These are phyloP conservation scores for Riparia riparia DNA, from an alignment of 2,113 vertebrate species.

Conservation along the genomic window DNA sequence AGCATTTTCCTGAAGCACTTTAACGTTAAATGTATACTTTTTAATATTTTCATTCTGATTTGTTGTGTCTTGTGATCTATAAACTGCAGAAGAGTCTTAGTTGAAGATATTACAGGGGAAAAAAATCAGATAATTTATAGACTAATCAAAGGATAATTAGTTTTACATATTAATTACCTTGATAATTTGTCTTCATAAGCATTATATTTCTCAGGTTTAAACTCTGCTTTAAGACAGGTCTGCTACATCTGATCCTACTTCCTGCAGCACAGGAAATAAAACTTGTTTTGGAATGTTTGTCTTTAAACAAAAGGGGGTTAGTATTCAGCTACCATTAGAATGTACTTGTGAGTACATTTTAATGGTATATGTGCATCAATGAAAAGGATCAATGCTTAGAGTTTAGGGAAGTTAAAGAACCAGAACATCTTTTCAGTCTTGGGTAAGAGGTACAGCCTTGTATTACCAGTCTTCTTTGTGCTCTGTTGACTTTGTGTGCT, in stretches of 20 bases:
- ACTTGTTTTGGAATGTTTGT: background rate
- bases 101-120: background rate
- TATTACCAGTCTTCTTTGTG: background rate
- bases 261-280: background rate
- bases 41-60: background rate
- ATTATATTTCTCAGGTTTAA: background rate
- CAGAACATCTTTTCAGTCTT: background rate
- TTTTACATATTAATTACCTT: background rate
- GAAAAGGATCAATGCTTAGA: background rate
- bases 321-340: background rate
- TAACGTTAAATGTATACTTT: background rate
- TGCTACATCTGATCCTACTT: background rate
- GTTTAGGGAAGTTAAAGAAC: background rate
- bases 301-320: background rate
- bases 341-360: background rate
- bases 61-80: background rate
- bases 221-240: background rate
- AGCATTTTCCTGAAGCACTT: background rate
- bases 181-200: background rate
- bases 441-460: background rate
- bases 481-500: background rate
- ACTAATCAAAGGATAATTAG: background rate
- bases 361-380: background rate
- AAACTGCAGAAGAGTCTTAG: background rate
- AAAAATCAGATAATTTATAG: background rate